Evolutionary conservation across 2,888 invertebrate genomes (phyloP).

Genomic region (Cheilosia grossa): DNA sequence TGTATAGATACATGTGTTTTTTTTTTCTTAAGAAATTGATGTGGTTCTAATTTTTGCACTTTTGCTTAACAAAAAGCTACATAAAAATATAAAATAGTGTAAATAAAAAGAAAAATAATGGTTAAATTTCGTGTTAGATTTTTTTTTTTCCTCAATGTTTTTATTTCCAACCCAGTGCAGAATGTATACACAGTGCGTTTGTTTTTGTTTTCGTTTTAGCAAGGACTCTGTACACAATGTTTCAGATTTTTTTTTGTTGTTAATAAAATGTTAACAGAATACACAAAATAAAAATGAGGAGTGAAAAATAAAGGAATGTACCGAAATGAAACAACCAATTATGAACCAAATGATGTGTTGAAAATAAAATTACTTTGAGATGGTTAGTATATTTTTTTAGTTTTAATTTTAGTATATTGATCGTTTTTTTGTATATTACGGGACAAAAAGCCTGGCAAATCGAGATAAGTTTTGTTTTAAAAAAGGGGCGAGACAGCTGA

Average conservation of each 20-base stretch:
- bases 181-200: constrained; percentile 73
- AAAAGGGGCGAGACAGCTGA: constrained; percentile 80
- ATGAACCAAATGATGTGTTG: constrained; percentile 44
- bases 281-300: constrained; percentile 46
- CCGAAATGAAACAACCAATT: constrained; percentile 41
- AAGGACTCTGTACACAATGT: constrained; percentile 67
- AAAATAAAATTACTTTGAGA: constrained; percentile 48
- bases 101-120: constrained; percentile 9
- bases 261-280: constrained; percentile 17
- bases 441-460: constrained; percentile 84
- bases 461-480: constrained; percentile 82
- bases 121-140: constrained; percentile 67
- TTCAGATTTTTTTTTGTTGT: constrained; percentile 18
- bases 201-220: constrained; percentile 58
- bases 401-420: constrained; percentile 39
- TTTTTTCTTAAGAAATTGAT: constrained; percentile 40
- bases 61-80: constrained; percentile 59
- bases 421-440: constrained; percentile 63
- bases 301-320: constrained; percentile 27
- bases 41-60: constrained; percentile 61
- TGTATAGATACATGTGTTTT: constrained; percentile 63
- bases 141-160: constrained; percentile 44
- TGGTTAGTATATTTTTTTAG: constrained; percentile 47
- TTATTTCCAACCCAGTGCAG: constrained; percentile 75
- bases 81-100: constrained; percentile 17